Evolutionary conservation across 2,113 vertebrate species (phyloP).

Genomic region (Acanthisitta chloris): DNA sequence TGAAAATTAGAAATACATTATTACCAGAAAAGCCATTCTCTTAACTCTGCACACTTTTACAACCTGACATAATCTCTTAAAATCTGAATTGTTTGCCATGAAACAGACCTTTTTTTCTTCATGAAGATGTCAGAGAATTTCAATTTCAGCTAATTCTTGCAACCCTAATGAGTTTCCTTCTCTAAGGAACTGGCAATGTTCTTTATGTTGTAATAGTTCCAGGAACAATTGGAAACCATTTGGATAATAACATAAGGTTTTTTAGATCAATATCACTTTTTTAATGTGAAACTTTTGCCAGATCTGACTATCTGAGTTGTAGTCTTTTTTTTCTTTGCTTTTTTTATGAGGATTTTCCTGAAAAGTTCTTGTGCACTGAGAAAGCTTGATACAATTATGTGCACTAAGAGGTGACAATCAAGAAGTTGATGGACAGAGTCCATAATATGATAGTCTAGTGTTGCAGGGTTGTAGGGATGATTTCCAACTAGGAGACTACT

Average conservation of each 20-base stretch:
- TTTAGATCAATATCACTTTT: slow-evolving; percentile 71
- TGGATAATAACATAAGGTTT: slow-evolving; percentile 66
- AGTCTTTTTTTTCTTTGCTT: background rate
- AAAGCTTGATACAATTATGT: background rate
- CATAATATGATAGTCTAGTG: background rate
- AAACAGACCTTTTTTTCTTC: slow-evolving; percentile 68
- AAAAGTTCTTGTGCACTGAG: slow-evolving; percentile 28
- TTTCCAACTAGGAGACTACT: slow-evolving; percentile 10
- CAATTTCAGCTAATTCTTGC: slow-evolving; percentile 79
- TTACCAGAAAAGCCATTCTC: slow-evolving; percentile 71
- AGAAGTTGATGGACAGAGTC: slow-evolving; percentile 17
- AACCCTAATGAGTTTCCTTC: slow-evolving; percentile 59
- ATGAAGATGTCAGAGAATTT: slow-evolving; percentile 75
- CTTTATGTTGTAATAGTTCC: slow-evolving; percentile 68
- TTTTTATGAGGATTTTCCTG: slow-evolving; percentile 31
- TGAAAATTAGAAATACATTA: slow-evolving; percentile 79
- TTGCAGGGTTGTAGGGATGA: background rate
- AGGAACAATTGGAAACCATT: slow-evolving; percentile 74
- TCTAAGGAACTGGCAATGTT: slow-evolving; percentile 69
- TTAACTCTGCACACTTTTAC: slow-evolving; percentile 65
- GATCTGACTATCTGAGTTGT: slow-evolving; percentile 12
- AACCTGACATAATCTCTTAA: slow-evolving; percentile 75
- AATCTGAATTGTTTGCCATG: slow-evolving; percentile 66
- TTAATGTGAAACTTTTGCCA: slow-evolving; percentile 62
- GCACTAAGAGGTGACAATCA: background rate